These are phyloP conservation scores for Alloscopus bannaensis DNA, from an alignment of 2,888 invertebrate species.

Conservation along the genomic window DNA sequence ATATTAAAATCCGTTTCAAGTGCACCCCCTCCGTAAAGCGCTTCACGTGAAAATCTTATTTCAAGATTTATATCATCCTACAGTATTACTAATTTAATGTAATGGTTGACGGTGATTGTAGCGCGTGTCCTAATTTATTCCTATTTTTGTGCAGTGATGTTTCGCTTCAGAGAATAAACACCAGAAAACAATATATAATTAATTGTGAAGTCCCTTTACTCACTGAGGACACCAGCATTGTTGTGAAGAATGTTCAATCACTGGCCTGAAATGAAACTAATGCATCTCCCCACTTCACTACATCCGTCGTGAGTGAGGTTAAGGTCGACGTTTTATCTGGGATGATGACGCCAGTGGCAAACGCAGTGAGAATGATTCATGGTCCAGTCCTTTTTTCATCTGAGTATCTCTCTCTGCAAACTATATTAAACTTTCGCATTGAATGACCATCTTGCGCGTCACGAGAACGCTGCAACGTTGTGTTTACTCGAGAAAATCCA, in stretches of 20 bases:
- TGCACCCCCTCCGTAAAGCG: background rate
- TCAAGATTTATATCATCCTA: constrained; percentile 29
- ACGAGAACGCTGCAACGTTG: background rate
- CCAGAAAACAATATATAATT: too few species aligned
- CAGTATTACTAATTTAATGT: constrained; percentile 38
- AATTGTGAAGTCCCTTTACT: too few species aligned
- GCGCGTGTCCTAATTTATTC: constrained; percentile 44
- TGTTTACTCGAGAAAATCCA: constrained; percentile 23
- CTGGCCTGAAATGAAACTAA: background rate
- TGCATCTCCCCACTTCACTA: constrained; percentile 20
- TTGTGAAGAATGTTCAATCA: constrained; percentile 19
- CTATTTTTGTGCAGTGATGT: constrained; percentile 25
- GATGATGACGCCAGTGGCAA: constrained; percentile 24
- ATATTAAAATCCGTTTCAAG: constrained; percentile 59
- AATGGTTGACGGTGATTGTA: constrained; percentile 38
- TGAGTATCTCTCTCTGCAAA: background rate
- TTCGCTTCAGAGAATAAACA: constrained; percentile 34
- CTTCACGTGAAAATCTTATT: background rate
- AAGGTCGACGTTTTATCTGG: constrained; percentile 42
- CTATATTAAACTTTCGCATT: constrained; percentile 21
- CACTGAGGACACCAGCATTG: too few species aligned
- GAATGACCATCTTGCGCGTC: background rate
- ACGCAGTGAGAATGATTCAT: constrained; percentile 48
- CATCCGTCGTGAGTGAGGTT: constrained; percentile 37
- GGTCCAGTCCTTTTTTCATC: constrained; percentile 25